A percentile compares a stretch with the other conserved stretches of the same genome.
Conservation (phyloP, 2,888 invertebrate genomes). For the Spisula subtruncata region DNA sequence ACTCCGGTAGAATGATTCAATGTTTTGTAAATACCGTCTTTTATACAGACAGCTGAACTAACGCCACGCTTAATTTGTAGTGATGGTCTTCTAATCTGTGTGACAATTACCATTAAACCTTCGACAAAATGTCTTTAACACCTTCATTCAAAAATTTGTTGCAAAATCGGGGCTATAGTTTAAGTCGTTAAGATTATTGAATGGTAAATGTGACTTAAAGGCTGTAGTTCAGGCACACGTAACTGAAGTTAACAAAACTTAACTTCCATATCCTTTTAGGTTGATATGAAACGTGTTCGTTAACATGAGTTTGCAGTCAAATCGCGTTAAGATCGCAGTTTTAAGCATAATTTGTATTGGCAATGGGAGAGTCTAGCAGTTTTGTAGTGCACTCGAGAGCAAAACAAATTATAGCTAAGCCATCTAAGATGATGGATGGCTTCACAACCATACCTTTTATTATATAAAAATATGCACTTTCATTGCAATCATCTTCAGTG, state of each 20-base stretch:
- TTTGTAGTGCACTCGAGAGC: conserved; percentile 7
- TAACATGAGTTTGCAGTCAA: background rate
- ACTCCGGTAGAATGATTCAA: background rate
- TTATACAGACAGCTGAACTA: conserved; percentile 16
- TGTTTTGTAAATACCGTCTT: background rate
- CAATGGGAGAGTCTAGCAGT: background rate
- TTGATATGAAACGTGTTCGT: background rate
- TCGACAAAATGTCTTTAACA: background rate
- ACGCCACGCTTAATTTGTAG: background rate
- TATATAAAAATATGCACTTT: background rate
- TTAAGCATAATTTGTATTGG: background rate
- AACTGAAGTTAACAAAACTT: background rate
- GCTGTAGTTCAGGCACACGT: background rate
- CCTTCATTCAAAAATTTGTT: background rate
- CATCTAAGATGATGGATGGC: background rate
- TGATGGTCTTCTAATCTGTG: background rate
- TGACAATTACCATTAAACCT: background rate
- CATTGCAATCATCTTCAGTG: background rate
- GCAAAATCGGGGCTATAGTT: conserved; percentile 36
- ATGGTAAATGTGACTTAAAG: conserved; percentile 32
- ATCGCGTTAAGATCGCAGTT: background rate
- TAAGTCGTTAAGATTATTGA: conserved; percentile 33
- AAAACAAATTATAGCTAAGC: background rate
- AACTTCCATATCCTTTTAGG: conserved; percentile 24
- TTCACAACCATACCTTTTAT: background rate